Base-by-base conservation (phyloP, 2,113 vertebrate species). In the Mormyrus lacerda region DNA sequence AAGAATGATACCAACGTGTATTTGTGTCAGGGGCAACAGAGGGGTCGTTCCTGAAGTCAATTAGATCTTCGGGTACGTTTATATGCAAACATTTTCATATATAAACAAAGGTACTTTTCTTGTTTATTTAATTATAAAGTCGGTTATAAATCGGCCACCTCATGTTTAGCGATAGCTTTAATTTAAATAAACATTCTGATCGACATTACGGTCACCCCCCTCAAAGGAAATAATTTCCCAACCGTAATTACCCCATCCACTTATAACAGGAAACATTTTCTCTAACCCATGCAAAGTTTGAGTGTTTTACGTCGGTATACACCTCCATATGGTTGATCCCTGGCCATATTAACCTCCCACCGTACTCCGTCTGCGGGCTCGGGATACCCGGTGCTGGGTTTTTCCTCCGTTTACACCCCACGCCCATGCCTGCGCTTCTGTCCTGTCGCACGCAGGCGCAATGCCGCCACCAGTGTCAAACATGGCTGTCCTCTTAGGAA, bases 401-500 rank as follows among this genome's bases (percentile, higher is more conserved):
- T 44, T 84, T 21, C 87, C 48, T 89, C 83, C 93, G 89, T 95
- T 93, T 94, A 94, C 96, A 95, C 95, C 96, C 96, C 93, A 95
- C 94, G 92, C 96, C 96, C 93, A 95, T 94, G 91, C 88, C n/a
- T 86, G 85, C 31, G 53, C 35, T 87, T n/a, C 13, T 53, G 53
- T 48, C 48, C 85, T 65, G 55, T 42, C 87, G 79, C 93, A 93
- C 98, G 97, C 98, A 96, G 85, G 98, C 97, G 98, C 97, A 97
- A 51, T 95, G 90, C 47, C 93, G 82, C 89, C 93, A 91, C 93
- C 96, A 92, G 95, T 95, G 97, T 97, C 96, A 97, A 98, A 99
- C 96, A 99, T 99, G 98, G 98, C 98, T 97, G 98, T 91, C 95
- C 94, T 94, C 95, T 95, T 93, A 94, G 93, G 92, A 95, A 92